phyloP scores from a whole-genome alignment of 2,797 vertebrate genomes.

The Myripristis jacobus region DNA sequence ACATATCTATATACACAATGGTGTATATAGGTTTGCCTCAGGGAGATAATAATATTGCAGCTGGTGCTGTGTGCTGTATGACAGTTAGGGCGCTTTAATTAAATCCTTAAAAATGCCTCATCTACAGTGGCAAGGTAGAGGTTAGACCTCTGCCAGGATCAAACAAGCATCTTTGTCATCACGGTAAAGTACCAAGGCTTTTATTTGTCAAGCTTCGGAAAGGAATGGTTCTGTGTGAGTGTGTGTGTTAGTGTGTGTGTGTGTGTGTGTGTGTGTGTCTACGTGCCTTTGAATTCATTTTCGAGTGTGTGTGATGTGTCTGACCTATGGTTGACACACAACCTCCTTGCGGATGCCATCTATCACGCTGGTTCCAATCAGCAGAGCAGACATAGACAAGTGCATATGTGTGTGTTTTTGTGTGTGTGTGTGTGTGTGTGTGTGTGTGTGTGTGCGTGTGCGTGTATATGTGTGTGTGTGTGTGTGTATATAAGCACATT shows the following conservation, averaged over 20 bases:
- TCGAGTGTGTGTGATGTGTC: conserved; percentile 15
- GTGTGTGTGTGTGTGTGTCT: conserved; percentile 14
- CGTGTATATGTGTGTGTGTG: too few relatives aligned
- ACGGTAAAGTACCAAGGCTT: not conserved
- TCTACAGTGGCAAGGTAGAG: not conserved
- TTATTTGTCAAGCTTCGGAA: conserved; percentile 23
- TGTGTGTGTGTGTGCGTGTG: not conserved
- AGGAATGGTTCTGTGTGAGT: conserved; percentile 2
- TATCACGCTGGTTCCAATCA: conserved; percentile 37
- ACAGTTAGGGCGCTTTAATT: not conserved
- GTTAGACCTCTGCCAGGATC: not conserved
- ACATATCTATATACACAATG: not conserved
- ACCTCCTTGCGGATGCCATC: conserved; percentile 15
- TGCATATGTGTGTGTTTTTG: not conserved
- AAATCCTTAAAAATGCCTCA: not conserved
- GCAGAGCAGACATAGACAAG: conserved; percentile 26
- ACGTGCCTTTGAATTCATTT: not conserved
- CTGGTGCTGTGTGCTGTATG: not conserved
- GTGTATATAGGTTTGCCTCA: not conserved
- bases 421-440: not conserved
- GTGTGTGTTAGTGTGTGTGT: conserved; percentile 5
- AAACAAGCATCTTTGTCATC: conserved; percentile 12
- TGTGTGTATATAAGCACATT: too few relatives aligned
- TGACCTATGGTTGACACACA: conserved; percentile 51
- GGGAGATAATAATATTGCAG: not conserved